These are phyloP conservation scores for Platalea minor DNA, from an alignment of 2,797 vertebrate species.

Conservation along the genomic window DNA sequence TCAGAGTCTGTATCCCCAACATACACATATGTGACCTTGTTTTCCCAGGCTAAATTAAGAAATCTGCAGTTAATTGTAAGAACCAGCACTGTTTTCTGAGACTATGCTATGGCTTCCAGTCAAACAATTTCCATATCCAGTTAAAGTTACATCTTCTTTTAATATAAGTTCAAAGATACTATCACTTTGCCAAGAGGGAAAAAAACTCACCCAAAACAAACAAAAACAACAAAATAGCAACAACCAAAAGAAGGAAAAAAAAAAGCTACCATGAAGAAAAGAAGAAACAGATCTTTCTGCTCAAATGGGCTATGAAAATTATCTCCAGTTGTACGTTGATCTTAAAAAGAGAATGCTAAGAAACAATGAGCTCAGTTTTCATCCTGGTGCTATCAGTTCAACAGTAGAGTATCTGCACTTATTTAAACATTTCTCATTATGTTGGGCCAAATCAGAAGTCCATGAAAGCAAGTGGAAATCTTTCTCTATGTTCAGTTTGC, in stretches of 20 bases:
- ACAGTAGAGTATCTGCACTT: not conserved
- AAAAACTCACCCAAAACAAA: not conserved
- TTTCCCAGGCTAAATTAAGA: not conserved
- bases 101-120: not conserved
- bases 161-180: slow-evolving; percentile 15
- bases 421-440: not conserved
- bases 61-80: slow-evolving; percentile 24
- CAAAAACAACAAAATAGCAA: not conserved
- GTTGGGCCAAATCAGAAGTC: not conserved
- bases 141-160: slow-evolving; percentile 34
- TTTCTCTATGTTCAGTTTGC: not conserved
- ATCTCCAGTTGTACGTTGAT: not conserved
- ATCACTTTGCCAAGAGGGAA: not conserved
- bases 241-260: not conserved
- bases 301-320: not conserved
- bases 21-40: not conserved
- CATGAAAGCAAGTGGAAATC: not conserved
- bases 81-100: not conserved
- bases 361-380: not conserved
- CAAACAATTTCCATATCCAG: not conserved
- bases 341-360: not conserved
- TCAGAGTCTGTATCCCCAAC: not conserved
- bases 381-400: not conserved
- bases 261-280: not conserved
- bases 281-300: not conserved